Base-by-base conservation (phyloP, 2,113 vertebrate genomes). In the Oryzias curvinotus region DNA sequence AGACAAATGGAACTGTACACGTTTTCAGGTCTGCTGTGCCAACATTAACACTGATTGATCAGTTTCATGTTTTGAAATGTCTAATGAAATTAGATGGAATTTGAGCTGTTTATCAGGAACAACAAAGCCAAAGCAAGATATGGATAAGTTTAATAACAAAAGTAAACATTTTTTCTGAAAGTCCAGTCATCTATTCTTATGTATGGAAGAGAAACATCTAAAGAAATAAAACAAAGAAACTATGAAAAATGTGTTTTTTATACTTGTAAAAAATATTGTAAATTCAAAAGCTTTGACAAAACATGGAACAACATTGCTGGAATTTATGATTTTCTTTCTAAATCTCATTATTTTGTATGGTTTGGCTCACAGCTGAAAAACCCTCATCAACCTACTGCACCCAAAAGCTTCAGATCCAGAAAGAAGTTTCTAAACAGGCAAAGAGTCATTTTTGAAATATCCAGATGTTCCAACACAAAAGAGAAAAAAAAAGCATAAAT, bases 11-110 rank as follows among this genome's bases (percentile, higher is more conserved):
- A 15, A 64, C 46, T 52, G 65, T 48, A 53, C 57, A 75, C 60
- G 74, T 62, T 64, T 4, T 50, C 55, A 51, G 45, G 45, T 14
- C 14, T 0, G 47, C 57, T 44, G 43, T 69, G 71, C 48, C 65
- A 70, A 71, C 73, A 67, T n/a, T 43, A 30, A 69, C 42, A 69
- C 30, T 21, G 52, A 69, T 57, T 69, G 58, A 70, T 70, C 53
- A 13, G 36, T 57, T 65, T 72, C 28, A 44, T 19, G 36, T 12
- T 13, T 2, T 10, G 28, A 30, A 7, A 1, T 30, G 28, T 30
- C 7, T 30, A 6, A 30, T 30, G 28, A 30, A 30, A 5, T 30
- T 52, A 14, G 45, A 65, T 77, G 52, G 28, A 30, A 53, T 7
- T 3, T 1, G 18, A 18, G 14, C 26, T 62, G 5, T 36, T 17